These are phyloP conservation scores for Falco novaeseelandiae DNA, from an alignment of 2,797 vertebrate species.

Conservation along the genomic window DNA sequence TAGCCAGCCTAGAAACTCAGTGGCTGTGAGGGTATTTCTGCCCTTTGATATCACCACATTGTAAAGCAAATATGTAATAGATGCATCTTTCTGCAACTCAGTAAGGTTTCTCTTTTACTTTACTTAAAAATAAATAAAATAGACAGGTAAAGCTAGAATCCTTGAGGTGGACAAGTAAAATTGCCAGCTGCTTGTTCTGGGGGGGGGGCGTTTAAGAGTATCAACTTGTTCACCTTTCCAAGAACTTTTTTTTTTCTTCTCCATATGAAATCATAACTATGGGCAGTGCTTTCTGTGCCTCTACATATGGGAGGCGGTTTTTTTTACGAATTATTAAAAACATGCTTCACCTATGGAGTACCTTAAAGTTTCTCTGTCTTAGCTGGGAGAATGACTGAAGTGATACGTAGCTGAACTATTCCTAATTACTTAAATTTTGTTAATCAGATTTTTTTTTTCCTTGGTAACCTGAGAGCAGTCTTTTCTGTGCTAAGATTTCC, in stretches of 20 bases:
- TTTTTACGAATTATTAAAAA: not conserved
- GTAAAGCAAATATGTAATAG: not conserved
- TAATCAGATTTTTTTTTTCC: not conserved
- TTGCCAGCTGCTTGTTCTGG: not conserved
- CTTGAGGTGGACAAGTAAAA: not conserved
- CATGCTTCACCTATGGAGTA: not conserved
- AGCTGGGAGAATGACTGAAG: not conserved
- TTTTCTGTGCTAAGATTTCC: not conserved
- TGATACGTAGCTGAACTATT: not conserved
- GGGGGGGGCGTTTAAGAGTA: not conserved
- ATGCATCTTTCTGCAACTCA: not conserved
- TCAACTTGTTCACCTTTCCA: not conserved
- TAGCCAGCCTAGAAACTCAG: not conserved
- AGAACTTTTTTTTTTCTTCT: not conserved
- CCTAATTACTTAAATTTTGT: not conserved
- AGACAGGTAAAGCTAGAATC: not conserved
- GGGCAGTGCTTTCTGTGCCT: not conserved
- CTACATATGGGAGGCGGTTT: fast-evolving
- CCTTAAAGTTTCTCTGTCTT: not conserved
- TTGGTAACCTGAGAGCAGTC: not conserved
- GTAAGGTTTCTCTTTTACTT: not conserved
- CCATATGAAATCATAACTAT: not conserved
- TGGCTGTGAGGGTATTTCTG: not conserved
- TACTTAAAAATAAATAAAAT: not conserved
- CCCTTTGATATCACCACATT: not conserved